Conservation (phyloP, 1,140 invertebrate species). For the Ceratitis capitata region DNA sequence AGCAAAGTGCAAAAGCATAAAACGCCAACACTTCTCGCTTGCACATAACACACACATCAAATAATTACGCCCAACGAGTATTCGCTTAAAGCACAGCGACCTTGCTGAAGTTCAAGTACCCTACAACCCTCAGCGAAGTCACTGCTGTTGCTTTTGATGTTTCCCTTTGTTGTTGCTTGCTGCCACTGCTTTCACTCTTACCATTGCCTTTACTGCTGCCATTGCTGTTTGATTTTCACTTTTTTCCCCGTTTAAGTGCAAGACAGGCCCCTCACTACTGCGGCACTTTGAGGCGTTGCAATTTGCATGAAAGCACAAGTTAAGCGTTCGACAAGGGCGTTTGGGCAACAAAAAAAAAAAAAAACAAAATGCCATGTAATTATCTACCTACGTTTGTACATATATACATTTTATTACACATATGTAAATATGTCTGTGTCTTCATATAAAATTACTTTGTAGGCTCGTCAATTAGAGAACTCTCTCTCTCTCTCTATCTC, state of each 20-base stretch:
- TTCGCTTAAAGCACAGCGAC: slow-evolving; percentile 31
- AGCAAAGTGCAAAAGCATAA: neutral
- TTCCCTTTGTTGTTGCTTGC: neutral
- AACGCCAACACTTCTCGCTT: neutral
- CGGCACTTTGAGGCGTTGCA: neutral
- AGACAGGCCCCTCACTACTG: neutral
- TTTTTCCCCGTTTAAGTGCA: too few relatives aligned
- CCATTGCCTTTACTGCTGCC: neutral
- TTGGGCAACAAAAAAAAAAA: neutral
- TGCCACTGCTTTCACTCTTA: neutral
- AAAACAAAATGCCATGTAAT: neutral
- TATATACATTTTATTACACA: neutral
- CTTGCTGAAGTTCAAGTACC: slow-evolving; percentile 34
- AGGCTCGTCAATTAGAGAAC: neutral
- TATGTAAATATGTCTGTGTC: neutral
- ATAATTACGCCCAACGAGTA: neutral
- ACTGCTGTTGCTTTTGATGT: neutral
- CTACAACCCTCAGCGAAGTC: slow-evolving; percentile 29
- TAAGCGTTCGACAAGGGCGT: neutral
- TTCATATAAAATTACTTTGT: neutral
- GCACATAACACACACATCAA: neutral
- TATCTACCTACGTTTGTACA: neutral
- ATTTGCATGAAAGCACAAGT: slow-evolving; percentile 7
- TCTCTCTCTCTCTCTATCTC: too few relatives aligned
- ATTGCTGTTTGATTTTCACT: too few relatives aligned